These are phyloP conservation scores for Sula dactylatra DNA, from an alignment of 2,113 vertebrate genomes.

Conservation along the genomic window DNA sequence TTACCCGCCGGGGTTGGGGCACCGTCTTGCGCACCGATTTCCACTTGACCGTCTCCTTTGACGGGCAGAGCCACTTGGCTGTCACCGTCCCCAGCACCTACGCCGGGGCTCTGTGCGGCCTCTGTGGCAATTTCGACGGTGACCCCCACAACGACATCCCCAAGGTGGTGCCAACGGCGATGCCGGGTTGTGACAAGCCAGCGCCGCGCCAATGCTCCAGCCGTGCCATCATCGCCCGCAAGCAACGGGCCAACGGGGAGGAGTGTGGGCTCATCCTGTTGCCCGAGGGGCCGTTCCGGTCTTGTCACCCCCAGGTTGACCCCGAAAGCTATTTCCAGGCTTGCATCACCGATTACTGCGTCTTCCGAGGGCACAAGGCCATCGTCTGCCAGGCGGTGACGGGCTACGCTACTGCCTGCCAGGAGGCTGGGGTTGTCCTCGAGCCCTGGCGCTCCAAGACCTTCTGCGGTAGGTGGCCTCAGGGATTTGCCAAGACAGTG, in stretches of 20 bases:
- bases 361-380: conserved; percentile 47
- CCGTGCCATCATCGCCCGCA: neutral
- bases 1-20: conserved; percentile 37
- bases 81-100: conserved; percentile 63
- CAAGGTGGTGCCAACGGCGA: neutral
- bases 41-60: conserved; percentile 46
- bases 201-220: conserved; percentile 11
- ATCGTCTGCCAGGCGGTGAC: conserved; percentile 62
- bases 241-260: conserved; percentile 11
- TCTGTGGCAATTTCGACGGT: conserved; percentile 68
- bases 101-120: conserved; percentile 52
- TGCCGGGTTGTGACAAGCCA: neutral
- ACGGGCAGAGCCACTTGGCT: conserved; percentile 14
- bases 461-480: conserved; percentile 65
- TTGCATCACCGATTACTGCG: conserved; percentile 67
- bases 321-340: conserved; percentile 39
- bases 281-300: conserved; percentile 28
- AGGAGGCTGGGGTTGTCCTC: conserved; percentile 52
- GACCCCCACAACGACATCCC: conserved; percentile 36
- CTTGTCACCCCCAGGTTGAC: conserved; percentile 49
- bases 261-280: conserved; percentile 36
- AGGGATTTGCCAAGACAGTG: neutral
- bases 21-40: conserved; percentile 26
- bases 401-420: conserved; percentile 65
- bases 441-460: conserved; percentile 56